phyloP scores from a whole-genome alignment of 92 coral and sea anemone species.

The Montipora capitata region DNA sequence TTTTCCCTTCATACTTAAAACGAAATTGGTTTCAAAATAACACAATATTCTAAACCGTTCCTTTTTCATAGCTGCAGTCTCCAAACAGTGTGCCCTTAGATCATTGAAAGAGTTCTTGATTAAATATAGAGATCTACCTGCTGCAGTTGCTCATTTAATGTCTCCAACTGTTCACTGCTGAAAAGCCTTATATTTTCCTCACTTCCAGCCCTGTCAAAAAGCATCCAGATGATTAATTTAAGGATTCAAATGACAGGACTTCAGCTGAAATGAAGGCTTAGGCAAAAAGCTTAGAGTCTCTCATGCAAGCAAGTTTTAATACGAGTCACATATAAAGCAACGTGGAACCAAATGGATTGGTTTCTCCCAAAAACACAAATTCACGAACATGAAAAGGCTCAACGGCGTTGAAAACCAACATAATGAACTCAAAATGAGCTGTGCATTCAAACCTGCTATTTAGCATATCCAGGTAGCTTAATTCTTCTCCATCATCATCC shows the following conservation, averaged over 20 bases:
- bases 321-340: too few species aligned
- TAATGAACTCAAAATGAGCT: not conserved
- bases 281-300: too few species aligned
- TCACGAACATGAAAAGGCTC: too few species aligned
- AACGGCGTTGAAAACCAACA: too few species aligned
- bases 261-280: too few species aligned
- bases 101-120: too few species aligned
- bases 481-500: conserved; percentile 17
- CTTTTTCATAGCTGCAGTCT: not conserved
- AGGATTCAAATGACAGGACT: not conserved
- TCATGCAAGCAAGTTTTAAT: too few species aligned
- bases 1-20: too few species aligned
- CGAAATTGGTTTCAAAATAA: too few species aligned
- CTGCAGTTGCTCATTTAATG: conserved; percentile 76
- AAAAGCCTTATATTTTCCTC: conserved; percentile 42
- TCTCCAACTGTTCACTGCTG: conserved; percentile 44
- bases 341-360: too few species aligned
- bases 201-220: not conserved
- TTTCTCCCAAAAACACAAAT: too few species aligned
- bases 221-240: not conserved
- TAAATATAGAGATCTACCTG: conserved; percentile 46
- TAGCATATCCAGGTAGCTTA: conserved; percentile 23
- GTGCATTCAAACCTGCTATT: conserved; percentile 1
- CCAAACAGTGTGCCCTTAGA: not conserved
- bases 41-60: too few species aligned